A percentile compares a stretch with the other conserved stretches of the same genome.
Conservation (phyloP, 2,888 invertebrate genomes). For the Cetonia aurata region DNA sequence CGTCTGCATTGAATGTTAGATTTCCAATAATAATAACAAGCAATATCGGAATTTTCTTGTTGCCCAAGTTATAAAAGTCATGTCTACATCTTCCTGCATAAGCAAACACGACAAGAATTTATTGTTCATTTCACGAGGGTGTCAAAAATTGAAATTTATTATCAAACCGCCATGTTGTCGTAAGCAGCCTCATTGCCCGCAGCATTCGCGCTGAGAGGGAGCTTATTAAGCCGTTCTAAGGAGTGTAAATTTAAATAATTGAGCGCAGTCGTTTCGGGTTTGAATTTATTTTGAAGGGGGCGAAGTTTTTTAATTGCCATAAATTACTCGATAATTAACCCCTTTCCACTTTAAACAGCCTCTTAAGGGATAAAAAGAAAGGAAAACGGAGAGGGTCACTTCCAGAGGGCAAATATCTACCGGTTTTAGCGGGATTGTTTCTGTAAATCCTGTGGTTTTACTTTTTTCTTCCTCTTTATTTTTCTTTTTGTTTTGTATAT, state of each 20-base stretch:
- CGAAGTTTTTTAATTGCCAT: constrained; percentile 35
- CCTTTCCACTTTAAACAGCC: constrained; percentile 17
- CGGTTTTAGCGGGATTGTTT: background rate
- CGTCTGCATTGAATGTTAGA: too few species aligned
- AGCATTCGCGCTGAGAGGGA: constrained; percentile 1
- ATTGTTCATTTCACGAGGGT: background rate
- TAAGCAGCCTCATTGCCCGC: background rate
- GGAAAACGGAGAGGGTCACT: background rate
- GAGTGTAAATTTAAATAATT: constrained; percentile 36
- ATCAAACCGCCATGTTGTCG: background rate
- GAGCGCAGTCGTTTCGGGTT: constrained; percentile 22
- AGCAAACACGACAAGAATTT: too few species aligned
- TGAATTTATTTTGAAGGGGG: constrained; percentile 32
- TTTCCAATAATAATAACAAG: too few species aligned
- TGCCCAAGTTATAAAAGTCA: too few species aligned
- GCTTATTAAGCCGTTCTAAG: constrained; percentile 26
- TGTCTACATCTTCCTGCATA: too few species aligned
- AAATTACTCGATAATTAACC: constrained; percentile 34
- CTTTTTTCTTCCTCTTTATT: background rate
- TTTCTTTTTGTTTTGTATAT: background rate
- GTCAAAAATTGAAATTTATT: constrained; percentile 20
- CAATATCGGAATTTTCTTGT: too few species aligned
- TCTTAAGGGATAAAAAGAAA: constrained; percentile 13
- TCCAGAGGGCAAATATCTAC: background rate
- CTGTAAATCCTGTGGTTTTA: background rate